Conservation (phyloP, 2,888 invertebrate genomes). For the Eilema sororculum region DNA sequence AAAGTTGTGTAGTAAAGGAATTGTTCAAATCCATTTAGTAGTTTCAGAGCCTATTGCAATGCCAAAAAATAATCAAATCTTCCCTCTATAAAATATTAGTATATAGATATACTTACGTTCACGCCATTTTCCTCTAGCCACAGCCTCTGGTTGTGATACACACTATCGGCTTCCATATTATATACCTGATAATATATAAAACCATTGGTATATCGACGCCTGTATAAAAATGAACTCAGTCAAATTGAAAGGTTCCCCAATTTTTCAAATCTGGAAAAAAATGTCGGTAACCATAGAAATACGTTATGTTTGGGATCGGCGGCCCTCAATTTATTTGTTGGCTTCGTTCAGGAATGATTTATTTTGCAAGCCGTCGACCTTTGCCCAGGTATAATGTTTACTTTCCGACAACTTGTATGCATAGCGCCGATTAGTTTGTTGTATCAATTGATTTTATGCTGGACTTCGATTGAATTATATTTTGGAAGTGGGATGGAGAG, state of each 20-base stretch:
- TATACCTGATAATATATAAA: neutral
- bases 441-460: slow-evolving; percentile 11
- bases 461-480: neutral
- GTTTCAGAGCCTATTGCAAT: too few relatives aligned
- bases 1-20: too few relatives aligned
- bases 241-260: slow-evolving; percentile 10
- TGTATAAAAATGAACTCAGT: neutral
- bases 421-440: slow-evolving; percentile 18
- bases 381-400: slow-evolving; percentile 19
- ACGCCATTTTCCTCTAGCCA: too few relatives aligned
- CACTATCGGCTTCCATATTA: neutral
- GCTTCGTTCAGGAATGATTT: slow-evolving; percentile 15
- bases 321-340: slow-evolving; percentile 18
- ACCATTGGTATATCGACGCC: neutral
- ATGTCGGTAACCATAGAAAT: slow-evolving; percentile 11
- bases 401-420: slow-evolving; percentile 21
- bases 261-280: slow-evolving; percentile 18
- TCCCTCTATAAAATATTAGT: too few relatives aligned
- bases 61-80: too few relatives aligned
- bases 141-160: too few relatives aligned
- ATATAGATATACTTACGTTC: too few relatives aligned
- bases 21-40: too few relatives aligned
- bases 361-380: slow-evolving; percentile 9
- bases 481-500: neutral
- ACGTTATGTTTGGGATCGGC: slow-evolving; percentile 13